A percentile compares a stretch with the other conserved stretches of the same genome.
These are phyloP conservation scores for Plodia interpunctella DNA, from an alignment of 1,140 invertebrate species.

Conservation along the genomic window DNA sequence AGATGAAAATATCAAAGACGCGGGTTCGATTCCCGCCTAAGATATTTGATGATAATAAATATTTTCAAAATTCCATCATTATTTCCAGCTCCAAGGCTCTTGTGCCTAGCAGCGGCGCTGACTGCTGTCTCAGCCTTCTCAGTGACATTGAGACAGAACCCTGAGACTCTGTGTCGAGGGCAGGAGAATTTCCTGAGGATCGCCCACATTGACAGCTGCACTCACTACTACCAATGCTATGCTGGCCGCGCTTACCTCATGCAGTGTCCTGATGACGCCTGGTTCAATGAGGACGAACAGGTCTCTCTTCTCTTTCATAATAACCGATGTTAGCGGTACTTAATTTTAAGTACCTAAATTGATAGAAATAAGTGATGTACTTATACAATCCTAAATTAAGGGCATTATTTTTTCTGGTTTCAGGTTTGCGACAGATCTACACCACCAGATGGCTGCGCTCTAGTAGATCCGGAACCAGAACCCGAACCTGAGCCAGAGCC, in stretches of 20 bases:
- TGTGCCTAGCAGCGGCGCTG: conserved; percentile 42
- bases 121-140: conserved; percentile 57
- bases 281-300: conserved; percentile 69
- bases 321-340: too few relatives aligned
- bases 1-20: too few relatives aligned
- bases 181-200: conserved; percentile 68
- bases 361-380: too few relatives aligned
- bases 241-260: conserved; percentile 55
- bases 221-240: conserved; percentile 67
- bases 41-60: too few relatives aligned
- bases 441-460: conserved; percentile 37
- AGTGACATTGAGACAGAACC: conserved; percentile 66
- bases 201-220: conserved; percentile 47
- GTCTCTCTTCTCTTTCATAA: too few relatives aligned
- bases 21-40: too few relatives aligned
- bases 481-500: conserved; percentile 32
- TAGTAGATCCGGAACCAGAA: conserved; percentile 21
- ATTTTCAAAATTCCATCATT: background rate
- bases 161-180: conserved; percentile 63
- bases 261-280: conserved; percentile 54
- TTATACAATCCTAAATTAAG: too few relatives aligned
- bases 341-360: too few relatives aligned
- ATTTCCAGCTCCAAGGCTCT: conserved; percentile 35
- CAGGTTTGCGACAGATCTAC: conserved; percentile 59
- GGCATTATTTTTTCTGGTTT: conserved; percentile 23